Evolutionary conservation across 2,113 vertebrate species (phyloP).

Genomic region (Colossoma macropomum): DNA sequence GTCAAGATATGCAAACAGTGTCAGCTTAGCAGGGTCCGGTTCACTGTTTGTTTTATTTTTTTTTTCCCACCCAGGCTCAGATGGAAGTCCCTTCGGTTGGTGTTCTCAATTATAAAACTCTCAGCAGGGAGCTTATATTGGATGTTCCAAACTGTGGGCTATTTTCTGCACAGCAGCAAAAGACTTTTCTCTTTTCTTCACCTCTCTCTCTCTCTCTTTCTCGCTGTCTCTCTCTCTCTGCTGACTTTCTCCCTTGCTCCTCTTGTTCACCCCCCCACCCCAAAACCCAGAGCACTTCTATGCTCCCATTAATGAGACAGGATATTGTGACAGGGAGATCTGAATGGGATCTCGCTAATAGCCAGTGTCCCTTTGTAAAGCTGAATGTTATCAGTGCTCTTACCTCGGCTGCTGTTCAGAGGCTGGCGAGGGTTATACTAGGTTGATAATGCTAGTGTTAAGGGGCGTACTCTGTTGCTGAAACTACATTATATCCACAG

Average conservation of each 20-base stretch:
- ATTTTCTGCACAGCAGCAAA: background rate
- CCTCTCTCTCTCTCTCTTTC: slow-evolving; percentile 7
- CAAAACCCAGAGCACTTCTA: background rate
- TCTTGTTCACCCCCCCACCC: slow-evolving; percentile 25
- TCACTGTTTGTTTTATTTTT: slow-evolving; percentile 37
- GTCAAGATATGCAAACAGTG: slow-evolving; percentile 34
- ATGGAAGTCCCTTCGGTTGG: slow-evolving; percentile 31
- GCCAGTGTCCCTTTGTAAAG: slow-evolving; percentile 61
- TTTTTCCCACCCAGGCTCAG: background rate
- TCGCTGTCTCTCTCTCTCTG: slow-evolving; percentile 16
- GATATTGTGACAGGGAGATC: slow-evolving; percentile 65
- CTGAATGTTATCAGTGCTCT: slow-evolving; percentile 65
- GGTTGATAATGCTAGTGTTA: background rate
- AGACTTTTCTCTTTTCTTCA: background rate
- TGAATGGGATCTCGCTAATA: slow-evolving; percentile 65
- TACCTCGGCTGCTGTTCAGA: slow-evolving; percentile 39
- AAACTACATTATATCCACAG: background rate
- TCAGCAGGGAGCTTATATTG: slow-evolving; percentile 41
- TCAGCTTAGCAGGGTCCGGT: slow-evolving; percentile 24
- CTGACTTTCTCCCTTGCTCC: slow-evolving; percentile 40
- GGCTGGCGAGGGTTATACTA: slow-evolving; percentile 35
- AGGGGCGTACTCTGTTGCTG: background rate
- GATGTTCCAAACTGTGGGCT: slow-evolving; percentile 33
- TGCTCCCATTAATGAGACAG: slow-evolving; percentile 66
- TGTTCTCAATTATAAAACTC: slow-evolving; percentile 44